phyloP scores from a whole-genome alignment of 1,140 invertebrate genomes.

The Drosophila subobscura region DNA sequence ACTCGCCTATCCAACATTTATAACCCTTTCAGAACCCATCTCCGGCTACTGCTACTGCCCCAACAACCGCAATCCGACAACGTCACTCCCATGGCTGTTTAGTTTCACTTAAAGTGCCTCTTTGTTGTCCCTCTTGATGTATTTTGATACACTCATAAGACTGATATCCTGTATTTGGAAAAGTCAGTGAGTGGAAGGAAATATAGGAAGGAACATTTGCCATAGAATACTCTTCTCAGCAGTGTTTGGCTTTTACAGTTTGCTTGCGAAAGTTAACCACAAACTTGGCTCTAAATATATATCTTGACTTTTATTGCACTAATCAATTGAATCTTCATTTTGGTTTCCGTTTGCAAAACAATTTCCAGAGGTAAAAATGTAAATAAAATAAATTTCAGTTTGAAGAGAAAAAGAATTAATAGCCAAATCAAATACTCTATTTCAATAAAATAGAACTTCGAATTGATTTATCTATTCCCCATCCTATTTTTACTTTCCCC shows the following conservation, averaged over 20 bases:
- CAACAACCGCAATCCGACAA: constrained; percentile 70
- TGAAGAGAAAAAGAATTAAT: constrained; percentile 3
- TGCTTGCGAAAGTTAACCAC: constrained; percentile 11
- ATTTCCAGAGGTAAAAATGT: constrained; percentile 24
- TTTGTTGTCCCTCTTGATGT: constrained; percentile 55
- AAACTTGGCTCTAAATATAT: constrained; percentile 23
- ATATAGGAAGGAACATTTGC: no score
- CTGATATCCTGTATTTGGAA: no score
- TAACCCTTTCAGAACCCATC: constrained; percentile 22
- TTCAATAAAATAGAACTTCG: constrained; percentile 1
- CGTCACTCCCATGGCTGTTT: constrained; percentile 79
- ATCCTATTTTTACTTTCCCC: no score
- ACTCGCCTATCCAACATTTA: constrained; percentile 51
- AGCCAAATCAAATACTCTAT: constrained; percentile 13
- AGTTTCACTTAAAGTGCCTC: constrained; percentile 80
- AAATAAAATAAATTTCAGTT: constrained; percentile 1
- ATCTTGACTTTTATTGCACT: constrained; percentile 30
- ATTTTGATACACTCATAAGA: constrained; percentile 11
- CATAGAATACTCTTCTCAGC: no score
- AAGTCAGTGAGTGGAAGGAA: no score
- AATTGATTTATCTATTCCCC: not conserved
- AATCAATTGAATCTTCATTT: constrained; percentile 30
- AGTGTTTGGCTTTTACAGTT: not conserved
- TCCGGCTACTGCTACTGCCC: constrained; percentile 8
- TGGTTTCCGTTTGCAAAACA: constrained; percentile 19